Conservation (phyloP, 2,113 vertebrate species). For the Eptatretus burgeri region DNA sequence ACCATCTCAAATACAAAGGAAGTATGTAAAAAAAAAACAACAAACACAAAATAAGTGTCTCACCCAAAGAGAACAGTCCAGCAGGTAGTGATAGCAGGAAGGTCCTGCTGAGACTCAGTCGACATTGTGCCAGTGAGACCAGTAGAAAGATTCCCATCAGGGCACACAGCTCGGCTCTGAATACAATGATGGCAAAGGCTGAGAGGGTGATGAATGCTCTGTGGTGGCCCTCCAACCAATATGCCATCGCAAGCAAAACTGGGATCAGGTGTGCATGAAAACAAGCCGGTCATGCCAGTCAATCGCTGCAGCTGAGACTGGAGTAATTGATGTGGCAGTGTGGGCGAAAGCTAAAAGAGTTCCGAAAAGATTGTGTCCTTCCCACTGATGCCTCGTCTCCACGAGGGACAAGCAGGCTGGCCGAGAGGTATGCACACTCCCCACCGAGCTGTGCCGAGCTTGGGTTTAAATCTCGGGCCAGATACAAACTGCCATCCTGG, state of each 20-base stretch:
- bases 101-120: conserved; percentile 20
- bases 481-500: too few relatives aligned
- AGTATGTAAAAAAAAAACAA: not conserved
- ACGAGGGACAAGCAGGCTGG: too few relatives aligned
- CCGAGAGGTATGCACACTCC: too few relatives aligned
- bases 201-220: conserved; percentile 43
- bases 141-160: conserved; percentile 50
- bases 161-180: conserved; percentile 54
- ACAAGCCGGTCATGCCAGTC: too few relatives aligned
- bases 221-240: conserved; percentile 45
- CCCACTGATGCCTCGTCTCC: too few relatives aligned
- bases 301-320: too few relatives aligned
- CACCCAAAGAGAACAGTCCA: conserved; percentile 39
- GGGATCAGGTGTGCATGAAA: not conserved
- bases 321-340: too few relatives aligned
- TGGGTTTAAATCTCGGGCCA: too few relatives aligned
- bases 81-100: conserved; percentile 35
- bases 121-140: conserved; percentile 24
- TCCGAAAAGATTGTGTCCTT: too few relatives aligned
- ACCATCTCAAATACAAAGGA: too few relatives aligned
- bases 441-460: too few relatives aligned
- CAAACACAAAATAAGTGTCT: conserved; percentile 12
- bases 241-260: conserved; percentile 44
- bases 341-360: too few relatives aligned
- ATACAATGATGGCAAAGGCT: conserved; percentile 45